phyloP scores from a whole-genome alignment of 2,113 vertebrate species.

The Numida meleagris region DNA sequence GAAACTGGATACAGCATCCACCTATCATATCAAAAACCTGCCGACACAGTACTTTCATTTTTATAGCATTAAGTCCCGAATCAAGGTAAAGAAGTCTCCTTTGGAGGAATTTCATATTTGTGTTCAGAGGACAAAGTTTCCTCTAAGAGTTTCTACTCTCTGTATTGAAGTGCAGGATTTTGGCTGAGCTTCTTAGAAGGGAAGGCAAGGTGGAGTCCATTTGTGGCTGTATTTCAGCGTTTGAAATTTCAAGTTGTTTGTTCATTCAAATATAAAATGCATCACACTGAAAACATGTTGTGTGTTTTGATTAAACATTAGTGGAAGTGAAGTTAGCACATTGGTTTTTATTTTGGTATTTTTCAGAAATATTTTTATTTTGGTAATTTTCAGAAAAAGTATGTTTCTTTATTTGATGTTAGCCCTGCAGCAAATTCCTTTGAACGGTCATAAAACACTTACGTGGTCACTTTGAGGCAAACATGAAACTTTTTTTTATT shows the following conservation, averaged over 20 bases:
- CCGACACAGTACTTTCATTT: slow-evolving; percentile 84
- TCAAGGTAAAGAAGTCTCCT: slow-evolving; percentile 81
- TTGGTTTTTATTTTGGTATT: not conserved
- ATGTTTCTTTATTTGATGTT: not conserved
- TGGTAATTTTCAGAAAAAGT: not conserved
- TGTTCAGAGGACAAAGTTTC: not conserved
- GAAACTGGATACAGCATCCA: slow-evolving; percentile 40
- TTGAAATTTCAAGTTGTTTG: not conserved
- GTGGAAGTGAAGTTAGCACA: not conserved
- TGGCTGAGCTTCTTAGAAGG: not conserved
- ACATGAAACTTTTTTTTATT: not conserved
- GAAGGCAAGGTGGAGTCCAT: not conserved
- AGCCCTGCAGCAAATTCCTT: not conserved
- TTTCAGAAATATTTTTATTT: not conserved
- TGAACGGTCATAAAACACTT: not conserved
- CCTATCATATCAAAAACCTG: slow-evolving; percentile 82
- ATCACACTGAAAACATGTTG: not conserved
- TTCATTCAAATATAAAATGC: not conserved
- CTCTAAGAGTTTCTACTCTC: not conserved
- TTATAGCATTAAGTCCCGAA: slow-evolving; percentile 88
- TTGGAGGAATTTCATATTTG: not conserved
- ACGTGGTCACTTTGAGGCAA: not conserved
- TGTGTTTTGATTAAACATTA: not conserved
- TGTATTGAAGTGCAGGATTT: not conserved
- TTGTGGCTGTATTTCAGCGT: not conserved